Conservation (phyloP, 2,888 invertebrate genomes). For the Platycnemis pennipes region DNA sequence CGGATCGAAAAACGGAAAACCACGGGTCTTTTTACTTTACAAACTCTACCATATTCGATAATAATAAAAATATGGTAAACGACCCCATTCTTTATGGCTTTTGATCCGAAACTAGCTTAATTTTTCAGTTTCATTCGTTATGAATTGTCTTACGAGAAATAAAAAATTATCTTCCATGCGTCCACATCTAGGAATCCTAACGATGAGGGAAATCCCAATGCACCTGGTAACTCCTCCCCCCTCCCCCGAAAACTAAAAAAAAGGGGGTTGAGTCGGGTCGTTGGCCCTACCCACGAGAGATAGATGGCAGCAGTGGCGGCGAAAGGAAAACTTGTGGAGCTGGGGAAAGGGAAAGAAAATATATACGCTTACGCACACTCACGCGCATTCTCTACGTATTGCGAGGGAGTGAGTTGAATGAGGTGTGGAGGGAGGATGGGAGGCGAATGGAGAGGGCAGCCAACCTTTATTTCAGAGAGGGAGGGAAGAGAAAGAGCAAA, state of each 20-base stretch:
- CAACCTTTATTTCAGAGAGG: neutral
- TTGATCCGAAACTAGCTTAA: too few relatives aligned
- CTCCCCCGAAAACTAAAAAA: neutral
- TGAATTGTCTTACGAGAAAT: too few relatives aligned
- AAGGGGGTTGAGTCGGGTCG: neutral
- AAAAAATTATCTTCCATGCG: too few relatives aligned
- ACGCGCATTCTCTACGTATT: neutral
- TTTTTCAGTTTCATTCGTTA: too few relatives aligned
- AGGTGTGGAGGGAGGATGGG: neutral
- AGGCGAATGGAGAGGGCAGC: neutral
- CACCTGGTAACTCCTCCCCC: too few relatives aligned
- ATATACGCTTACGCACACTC: neutral
- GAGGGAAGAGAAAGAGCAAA: neutral
- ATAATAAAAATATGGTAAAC: too few relatives aligned
- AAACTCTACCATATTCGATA: too few relatives aligned
- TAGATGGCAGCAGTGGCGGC: conserved; percentile 8
- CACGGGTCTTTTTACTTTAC: too few relatives aligned
- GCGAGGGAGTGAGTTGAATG: neutral
- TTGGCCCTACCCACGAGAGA: neutral
- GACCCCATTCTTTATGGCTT: too few relatives aligned
- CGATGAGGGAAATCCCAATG: too few relatives aligned
- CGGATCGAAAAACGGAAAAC: too few relatives aligned
- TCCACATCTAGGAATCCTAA: too few relatives aligned
- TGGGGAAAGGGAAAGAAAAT: neutral
- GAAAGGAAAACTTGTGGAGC: conserved; percentile 7